Conservation (phyloP, 1,140 invertebrate species). For the Oedothorax gibbosus region DNA sequence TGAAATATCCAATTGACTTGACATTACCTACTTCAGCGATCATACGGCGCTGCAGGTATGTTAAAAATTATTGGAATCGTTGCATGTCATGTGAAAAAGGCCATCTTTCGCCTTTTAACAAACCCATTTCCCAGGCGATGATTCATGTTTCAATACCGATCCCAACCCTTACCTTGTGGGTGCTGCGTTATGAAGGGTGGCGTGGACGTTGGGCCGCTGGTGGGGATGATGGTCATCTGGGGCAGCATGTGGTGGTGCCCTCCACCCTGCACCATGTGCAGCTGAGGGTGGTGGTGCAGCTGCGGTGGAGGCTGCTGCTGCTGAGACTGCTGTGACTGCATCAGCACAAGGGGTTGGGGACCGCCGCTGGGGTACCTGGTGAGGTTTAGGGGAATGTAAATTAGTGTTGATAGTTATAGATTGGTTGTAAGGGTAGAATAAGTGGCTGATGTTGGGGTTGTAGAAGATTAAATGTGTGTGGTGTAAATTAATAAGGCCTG, state of each 20-base stretch:
- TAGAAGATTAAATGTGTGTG: neutral
- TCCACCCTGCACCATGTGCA: conserved; percentile 57
- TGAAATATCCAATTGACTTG: too few relatives aligned
- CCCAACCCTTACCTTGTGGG: conserved; percentile 28
- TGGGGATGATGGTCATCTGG: conserved; percentile 49
- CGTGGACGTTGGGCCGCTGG: conserved; percentile 33
- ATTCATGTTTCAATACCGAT: neutral
- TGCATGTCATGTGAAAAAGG: too few relatives aligned
- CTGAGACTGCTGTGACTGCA: conserved; percentile 48
- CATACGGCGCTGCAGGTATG: too few relatives aligned
- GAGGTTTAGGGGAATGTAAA: neutral
- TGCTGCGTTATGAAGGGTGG: conserved; percentile 39
- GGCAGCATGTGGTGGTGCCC: conserved; percentile 21
- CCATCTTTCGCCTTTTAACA: too few relatives aligned
- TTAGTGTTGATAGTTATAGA: neutral
- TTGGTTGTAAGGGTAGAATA: neutral
- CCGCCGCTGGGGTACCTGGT: conserved; percentile 19
- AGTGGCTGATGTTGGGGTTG: neutral
- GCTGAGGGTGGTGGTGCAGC: conserved; percentile 22
- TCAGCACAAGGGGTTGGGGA: conserved; percentile 58
- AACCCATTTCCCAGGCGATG: too few relatives aligned
- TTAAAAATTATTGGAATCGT: too few relatives aligned
- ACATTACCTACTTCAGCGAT: too few relatives aligned
- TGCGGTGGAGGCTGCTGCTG: neutral
- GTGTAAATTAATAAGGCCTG: neutral